Conservation (phyloP, 2,113 vertebrate genomes). For the Riparia riparia region DNA sequence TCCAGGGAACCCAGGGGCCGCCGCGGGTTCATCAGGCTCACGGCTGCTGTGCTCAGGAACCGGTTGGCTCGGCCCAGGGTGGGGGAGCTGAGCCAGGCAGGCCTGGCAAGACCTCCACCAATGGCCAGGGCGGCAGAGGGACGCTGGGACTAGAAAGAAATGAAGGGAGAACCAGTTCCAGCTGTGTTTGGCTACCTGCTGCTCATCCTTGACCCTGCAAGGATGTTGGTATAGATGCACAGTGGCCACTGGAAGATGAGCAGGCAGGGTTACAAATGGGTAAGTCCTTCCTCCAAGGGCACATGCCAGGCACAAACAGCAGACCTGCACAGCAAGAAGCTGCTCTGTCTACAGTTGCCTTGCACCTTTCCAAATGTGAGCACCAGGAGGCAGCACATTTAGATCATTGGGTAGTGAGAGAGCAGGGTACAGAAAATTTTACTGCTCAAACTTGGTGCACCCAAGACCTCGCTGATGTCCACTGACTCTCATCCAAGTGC, state of each 20-base stretch:
- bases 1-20: constrained; percentile 87
- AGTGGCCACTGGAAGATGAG: not conserved
- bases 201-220: not conserved
- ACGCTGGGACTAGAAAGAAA: constrained; percentile 77
- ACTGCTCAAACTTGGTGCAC: not conserved
- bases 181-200: not conserved
- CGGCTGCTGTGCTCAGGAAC: constrained; percentile 93
- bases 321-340: not conserved
- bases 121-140: constrained; percentile 86
- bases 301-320: not conserved
- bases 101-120: constrained; percentile 87
- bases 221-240: not conserved
- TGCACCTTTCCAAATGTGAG: not conserved
- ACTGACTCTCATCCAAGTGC: not conserved
- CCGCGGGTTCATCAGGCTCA: constrained; percentile 95
- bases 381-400: not conserved
- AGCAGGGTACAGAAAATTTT: not conserved
- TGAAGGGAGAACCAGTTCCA: not conserved
- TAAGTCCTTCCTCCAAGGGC: not conserved
- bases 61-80: constrained; percentile 94
- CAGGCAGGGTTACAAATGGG: not conserved
- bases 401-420: not conserved
- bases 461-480: not conserved
- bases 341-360: not conserved
- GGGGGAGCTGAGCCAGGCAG: constrained; percentile 95